A percentile compares a stretch with the other conserved stretches of the same genome.
These are phyloP conservation scores for Chloroclysta siterata DNA, from an alignment of 2,888 invertebrate species.

Conservation along the genomic window DNA sequence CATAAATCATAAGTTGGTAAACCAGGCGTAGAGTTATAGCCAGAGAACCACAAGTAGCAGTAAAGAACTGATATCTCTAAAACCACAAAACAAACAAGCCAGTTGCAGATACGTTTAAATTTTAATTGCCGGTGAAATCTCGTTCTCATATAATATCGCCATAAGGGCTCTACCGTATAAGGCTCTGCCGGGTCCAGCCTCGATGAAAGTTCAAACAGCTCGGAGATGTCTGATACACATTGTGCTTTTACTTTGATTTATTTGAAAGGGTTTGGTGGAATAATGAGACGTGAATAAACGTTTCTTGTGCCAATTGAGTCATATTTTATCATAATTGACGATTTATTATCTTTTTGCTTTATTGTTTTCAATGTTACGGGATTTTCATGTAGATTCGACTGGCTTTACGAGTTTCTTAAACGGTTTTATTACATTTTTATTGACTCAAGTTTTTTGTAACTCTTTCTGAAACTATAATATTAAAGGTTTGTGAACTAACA, in stretches of 20 bases:
- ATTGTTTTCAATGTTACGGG: slow-evolving; percentile 15
- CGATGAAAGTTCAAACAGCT: slow-evolving; percentile 34
- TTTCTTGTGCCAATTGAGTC: slow-evolving; percentile 31
- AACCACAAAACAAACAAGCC: slow-evolving; percentile 30
- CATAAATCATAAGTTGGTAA: slow-evolving; percentile 9
- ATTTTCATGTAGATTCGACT: not conserved
- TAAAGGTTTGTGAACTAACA: slow-evolving; percentile 1
- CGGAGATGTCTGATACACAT: slow-evolving; percentile 40
- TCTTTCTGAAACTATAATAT: not conserved
- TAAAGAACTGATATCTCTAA: slow-evolving; percentile 11
- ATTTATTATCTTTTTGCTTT: slow-evolving; percentile 23
- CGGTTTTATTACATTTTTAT: not conserved
- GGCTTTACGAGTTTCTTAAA: not conserved
- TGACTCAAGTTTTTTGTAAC: not conserved
- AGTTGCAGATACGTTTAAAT: slow-evolving; percentile 43
- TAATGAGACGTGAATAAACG: slow-evolving; percentile 34
- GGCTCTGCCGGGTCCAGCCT: slow-evolving; percentile 25
- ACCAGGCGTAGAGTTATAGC: slow-evolving; percentile 6
- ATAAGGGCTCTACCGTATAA: slow-evolving; percentile 34
- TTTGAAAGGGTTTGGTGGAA: slow-evolving; percentile 32
- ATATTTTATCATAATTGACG: slow-evolving; percentile 29
- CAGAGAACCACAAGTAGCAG: slow-evolving; percentile 14
- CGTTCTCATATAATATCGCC: slow-evolving; percentile 42
- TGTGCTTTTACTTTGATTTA: slow-evolving; percentile 35
- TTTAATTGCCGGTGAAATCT: slow-evolving; percentile 48